Evolutionary conservation across 1,140 invertebrate genomes (phyloP).

Genomic region (Calephelis virginiensis): DNA sequence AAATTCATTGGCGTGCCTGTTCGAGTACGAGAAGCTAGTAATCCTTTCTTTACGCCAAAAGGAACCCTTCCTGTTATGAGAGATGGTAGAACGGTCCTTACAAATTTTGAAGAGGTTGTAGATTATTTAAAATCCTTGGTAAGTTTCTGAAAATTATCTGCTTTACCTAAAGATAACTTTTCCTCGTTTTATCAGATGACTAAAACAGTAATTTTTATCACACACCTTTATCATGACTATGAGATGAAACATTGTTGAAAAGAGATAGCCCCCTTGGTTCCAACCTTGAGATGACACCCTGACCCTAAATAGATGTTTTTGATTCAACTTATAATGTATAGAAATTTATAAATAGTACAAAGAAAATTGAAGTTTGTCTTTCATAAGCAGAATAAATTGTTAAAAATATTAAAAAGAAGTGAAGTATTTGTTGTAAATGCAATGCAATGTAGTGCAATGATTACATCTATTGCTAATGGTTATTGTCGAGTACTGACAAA

Average conservation of each 20-base stretch:
- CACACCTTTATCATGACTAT: no score
- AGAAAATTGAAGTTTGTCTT: no score
- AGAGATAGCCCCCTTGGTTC: no score
- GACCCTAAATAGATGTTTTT: no score
- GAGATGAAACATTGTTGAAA: no score
- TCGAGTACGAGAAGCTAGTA: conserved; percentile 82
- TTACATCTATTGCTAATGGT: no score
- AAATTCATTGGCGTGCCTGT: conserved; percentile 86
- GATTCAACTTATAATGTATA: no score
- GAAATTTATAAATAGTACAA: neutral
- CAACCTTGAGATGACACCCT: no score
- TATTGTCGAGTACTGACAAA: no score
- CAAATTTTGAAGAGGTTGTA: conserved; percentile 83
- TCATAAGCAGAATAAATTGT: neutral
- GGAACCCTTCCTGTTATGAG: conserved; percentile 85
- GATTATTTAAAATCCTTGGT: conserved; percentile 82
- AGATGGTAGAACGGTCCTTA: conserved; percentile 79
- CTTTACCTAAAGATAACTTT: neutral
- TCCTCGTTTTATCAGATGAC: no score
- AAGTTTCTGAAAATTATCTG: conserved; percentile 32
- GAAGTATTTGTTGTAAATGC: neutral
- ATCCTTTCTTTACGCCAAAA: conserved; percentile 84
- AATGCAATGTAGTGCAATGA: no score
- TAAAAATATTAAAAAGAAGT: neutral
- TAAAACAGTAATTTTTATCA: no score